Evolutionary conservation across 2,888 invertebrate genomes (phyloP), one percentile per base, ranked within the genome.

Genomic region (Synergus umbraculus): DNA sequence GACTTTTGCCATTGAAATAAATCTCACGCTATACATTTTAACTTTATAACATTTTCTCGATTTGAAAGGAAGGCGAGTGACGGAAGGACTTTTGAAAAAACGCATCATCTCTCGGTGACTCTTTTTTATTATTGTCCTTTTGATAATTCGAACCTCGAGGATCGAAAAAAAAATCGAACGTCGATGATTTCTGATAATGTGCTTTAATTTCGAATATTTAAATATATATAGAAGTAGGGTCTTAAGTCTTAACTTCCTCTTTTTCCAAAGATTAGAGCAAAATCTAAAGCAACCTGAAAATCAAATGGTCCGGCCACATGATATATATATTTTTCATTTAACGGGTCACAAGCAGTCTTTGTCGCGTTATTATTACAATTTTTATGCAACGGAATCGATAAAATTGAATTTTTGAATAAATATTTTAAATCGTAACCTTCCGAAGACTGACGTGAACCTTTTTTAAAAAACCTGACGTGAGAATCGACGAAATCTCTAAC

Each of bases 1-100:
- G 85, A 90, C 88, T 90, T 90, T 89, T 89, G 88, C 83, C 88
- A 88, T 88, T 88, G 82, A 86, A 89, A 87, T 86, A 85, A 86
- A 87, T 89, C 85, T 89, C 85, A 86, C 86, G 86, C 88, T 85
- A 84, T 85, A 89, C 83, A 87, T 88, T 88, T 87, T 83, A 89
- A 87, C 87, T 86, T 89, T 88, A 85, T 85, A 87, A 87, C 85
- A 84, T 88, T 88, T 88, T 89, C 86, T 88, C 85, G 82, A 85
- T 79, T 83, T 37, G 18, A 46, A 67, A 67, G 49, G 83, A 81
- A 78, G 73, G 79, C 83, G 85, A 85, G 87, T 85, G 86, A 86
- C 84, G 82, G 84, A 86, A 41, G n/a, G 54, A 73, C 73, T 73
- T 54, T 46, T 37, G 54, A 49, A n/a, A 37, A 69, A 76, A 7